These are phyloP conservation scores for Rhynchopsitta pachyrhyncha DNA, from an alignment of 2,113 vertebrate genomes.

Conservation along the genomic window DNA sequence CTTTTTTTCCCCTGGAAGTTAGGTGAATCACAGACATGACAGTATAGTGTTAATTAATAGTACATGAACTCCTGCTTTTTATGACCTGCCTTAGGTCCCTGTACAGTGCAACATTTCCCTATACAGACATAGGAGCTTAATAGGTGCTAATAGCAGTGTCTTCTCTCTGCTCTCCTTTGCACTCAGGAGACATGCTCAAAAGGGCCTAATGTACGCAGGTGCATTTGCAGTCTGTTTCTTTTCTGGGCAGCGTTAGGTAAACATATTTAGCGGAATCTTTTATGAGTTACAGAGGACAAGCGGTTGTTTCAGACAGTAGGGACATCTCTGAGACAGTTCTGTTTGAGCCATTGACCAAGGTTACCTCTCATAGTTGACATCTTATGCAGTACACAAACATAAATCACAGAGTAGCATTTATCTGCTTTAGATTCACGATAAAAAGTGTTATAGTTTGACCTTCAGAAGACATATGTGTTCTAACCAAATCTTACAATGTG, in stretches of 20 bases:
- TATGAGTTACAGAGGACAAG: not conserved
- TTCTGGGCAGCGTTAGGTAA: not conserved
- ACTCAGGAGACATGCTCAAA: not conserved
- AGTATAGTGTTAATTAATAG: not conserved
- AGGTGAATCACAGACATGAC: not conserved
- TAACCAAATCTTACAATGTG: not conserved
- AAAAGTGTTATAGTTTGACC: constrained; percentile 34
- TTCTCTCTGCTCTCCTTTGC: not conserved
- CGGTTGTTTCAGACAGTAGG: not conserved
- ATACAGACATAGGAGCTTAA: not conserved
- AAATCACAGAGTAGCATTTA: constrained; percentile 30
- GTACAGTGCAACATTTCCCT: not conserved
- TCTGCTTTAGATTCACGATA: not conserved
- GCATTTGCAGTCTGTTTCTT: not conserved
- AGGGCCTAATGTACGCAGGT: not conserved
- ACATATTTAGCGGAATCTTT: not conserved
- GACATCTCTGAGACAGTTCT: not conserved
- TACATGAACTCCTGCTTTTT: not conserved
- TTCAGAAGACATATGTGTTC: not conserved
- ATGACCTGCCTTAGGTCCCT: not conserved
- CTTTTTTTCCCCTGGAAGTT: not conserved
- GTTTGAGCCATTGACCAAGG: not conserved
- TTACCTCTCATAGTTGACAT: constrained; percentile 1
- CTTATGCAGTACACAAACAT: not conserved
- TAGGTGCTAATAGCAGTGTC: not conserved